A percentile compares a stretch with the other conserved stretches of the same genome.
Conservation (phyloP, 2,797 vertebrate genomes). For the Eospalax fontanierii region DNA sequence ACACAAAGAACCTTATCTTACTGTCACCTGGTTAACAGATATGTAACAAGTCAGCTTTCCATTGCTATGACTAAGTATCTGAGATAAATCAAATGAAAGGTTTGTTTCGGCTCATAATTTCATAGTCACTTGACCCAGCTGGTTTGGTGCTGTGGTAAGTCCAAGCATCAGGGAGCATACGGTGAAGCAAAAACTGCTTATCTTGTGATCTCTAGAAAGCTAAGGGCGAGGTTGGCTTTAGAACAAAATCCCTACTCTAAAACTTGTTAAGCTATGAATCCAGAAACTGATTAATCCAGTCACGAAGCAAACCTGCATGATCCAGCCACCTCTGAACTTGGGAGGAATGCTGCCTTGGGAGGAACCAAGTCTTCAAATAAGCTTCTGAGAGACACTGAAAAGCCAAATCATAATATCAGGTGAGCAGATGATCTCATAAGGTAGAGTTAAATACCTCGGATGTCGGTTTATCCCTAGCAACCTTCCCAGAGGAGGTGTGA, state of each 20-base stretch:
- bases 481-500: neutral
- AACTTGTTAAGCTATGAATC: neutral
- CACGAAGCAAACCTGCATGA: neutral
- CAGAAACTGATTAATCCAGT: neutral
- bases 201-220: neutral
- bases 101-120: neutral
- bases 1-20: neutral
- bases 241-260: neutral
- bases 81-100: neutral
- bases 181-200: neutral
- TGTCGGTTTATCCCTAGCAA: neutral
- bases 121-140: neutral
- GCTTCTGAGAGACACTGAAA: neutral
- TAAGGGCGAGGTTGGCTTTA: neutral
- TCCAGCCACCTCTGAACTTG: neutral
- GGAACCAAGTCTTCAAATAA: neutral
- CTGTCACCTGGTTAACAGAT: neutral
- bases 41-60: neutral
- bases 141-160: neutral
- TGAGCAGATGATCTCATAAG: neutral
- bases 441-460: neutral
- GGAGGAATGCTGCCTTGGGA: neutral
- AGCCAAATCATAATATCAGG: neutral
- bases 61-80: neutral
- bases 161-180: neutral